These are phyloP conservation scores for Microchirus variegatus DNA, from an alignment of 2,797 vertebrate species.

Conservation along the genomic window DNA sequence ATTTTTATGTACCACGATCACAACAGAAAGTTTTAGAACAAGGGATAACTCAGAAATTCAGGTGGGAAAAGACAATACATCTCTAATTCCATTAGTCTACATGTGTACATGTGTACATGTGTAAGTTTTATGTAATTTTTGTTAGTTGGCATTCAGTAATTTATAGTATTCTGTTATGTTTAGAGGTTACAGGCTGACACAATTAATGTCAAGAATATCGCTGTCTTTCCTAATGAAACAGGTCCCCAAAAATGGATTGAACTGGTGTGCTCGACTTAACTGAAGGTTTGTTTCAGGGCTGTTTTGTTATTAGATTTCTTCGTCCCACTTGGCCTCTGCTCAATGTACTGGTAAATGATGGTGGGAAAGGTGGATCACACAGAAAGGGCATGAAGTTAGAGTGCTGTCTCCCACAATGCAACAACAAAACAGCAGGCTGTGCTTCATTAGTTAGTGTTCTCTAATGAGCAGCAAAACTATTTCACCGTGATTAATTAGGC, in stretches of 20 bases:
- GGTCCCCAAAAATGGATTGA: neutral
- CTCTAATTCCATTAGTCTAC: neutral
- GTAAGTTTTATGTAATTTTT: no score
- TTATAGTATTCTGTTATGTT: no score
- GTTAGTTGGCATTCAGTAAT: no score
- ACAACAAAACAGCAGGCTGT: slow-evolving; percentile 18
- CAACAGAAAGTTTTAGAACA: neutral
- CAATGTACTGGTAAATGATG: slow-evolving; percentile 11
- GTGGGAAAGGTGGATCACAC: neutral
- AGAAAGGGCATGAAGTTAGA: slow-evolving; percentile 5
- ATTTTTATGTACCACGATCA: neutral
- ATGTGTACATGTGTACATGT: neutral
- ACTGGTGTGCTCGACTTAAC: neutral
- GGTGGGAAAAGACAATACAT: neutral
- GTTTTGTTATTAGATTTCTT: neutral
- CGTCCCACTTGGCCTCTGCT: neutral
- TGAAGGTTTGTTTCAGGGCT: neutral
- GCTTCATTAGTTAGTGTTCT: slow-evolving; percentile 61
- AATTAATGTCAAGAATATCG: neutral
- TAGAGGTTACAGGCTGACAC: neutral
- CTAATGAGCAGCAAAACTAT: slow-evolving; percentile 57
- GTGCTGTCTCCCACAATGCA: slow-evolving; percentile 14
- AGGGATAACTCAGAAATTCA: slow-evolving; percentile 1
- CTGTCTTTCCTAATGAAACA: slow-evolving; percentile 7
- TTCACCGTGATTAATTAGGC: slow-evolving; percentile 72